Conservation (phyloP, 2,113 vertebrate species). For the Chunga burmeisteri region DNA sequence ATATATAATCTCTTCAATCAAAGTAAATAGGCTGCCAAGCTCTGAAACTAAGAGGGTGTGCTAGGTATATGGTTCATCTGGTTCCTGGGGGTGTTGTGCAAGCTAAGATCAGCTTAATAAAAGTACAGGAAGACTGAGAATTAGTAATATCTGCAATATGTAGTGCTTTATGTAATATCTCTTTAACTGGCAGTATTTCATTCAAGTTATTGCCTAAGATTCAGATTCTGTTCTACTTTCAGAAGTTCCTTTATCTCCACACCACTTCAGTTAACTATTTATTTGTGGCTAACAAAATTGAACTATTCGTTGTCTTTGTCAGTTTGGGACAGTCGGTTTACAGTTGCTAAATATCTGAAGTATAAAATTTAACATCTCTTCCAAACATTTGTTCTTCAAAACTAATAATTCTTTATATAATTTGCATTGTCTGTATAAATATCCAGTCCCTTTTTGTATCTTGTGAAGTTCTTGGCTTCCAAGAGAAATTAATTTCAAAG, state of each 20-base stretch:
- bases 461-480: neutral
- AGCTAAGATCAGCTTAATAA: neutral
- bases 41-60: neutral
- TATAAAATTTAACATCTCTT: neutral
- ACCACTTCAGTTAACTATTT: neutral
- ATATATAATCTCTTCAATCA: neutral
- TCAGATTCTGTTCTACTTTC: slow-evolving; percentile 2
- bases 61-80: neutral
- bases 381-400: neutral
- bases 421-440: neutral
- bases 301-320: neutral
- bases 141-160: neutral
- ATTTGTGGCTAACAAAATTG: neutral
- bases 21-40: neutral
- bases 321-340: neutral
- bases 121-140: neutral
- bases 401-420: neutral
- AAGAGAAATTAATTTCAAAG: neutral
- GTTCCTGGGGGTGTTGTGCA: neutral
- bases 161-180: neutral
- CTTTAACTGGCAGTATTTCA: neutral
- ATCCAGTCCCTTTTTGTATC: neutral
- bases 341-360: neutral
- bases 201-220: slow-evolving; percentile 10
- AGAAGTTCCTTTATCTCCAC: slow-evolving; percentile 9